Base-by-base conservation (phyloP, 2,888 invertebrate species). In the Tetropium fuscum region DNA sequence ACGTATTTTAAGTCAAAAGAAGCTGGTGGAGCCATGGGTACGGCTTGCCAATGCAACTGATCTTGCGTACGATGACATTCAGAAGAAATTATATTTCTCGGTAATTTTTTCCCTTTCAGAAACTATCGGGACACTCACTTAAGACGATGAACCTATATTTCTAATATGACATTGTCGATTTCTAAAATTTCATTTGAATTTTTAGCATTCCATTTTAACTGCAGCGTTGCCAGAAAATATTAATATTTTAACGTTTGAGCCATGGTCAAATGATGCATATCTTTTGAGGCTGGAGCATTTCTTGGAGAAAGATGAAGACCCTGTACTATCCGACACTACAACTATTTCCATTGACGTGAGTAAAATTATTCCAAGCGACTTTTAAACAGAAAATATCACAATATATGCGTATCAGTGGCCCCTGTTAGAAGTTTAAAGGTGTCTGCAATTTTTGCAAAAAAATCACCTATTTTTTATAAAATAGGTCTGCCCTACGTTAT, bases 201-300 rank as follows among this genome's bases (percentile, higher is more conserved):
- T 71, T 1, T 70, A 87, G 87, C 84, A 77, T 65, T 82, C 84
- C 16, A 82, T 83, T 0, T 60, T 72, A 10, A 32, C 11, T 13
- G 27, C 18, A n/a, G 72, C 82, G 0, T 73, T 94, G 1, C 92
- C 93, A 0, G 78, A 82, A 20, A 91, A 91, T 32, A 80, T 94
- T 0, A 90, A 93, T 73, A 80, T 95, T 41, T 78, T 95, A 7
- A 93, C 93, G 0, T 74, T 94, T 38, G 94, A 95, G 70, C 91
- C 92, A 0, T 92, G 91, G 90, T 84, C 2, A 41, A 81, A 78
- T 8, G 81, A 82, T 0, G 54, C 59, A 5, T 68, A 58, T 22
- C 54, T 72, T 30, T 27, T 72, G 32, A 84, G 94, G 13, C 77
- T 94, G 0, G 94, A 94, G 70, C 92, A 94, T 76, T 47, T 69